These are phyloP conservation scores for Drosophila setifemur DNA, from an alignment of 1,140 invertebrate species.

Conservation along the genomic window DNA sequence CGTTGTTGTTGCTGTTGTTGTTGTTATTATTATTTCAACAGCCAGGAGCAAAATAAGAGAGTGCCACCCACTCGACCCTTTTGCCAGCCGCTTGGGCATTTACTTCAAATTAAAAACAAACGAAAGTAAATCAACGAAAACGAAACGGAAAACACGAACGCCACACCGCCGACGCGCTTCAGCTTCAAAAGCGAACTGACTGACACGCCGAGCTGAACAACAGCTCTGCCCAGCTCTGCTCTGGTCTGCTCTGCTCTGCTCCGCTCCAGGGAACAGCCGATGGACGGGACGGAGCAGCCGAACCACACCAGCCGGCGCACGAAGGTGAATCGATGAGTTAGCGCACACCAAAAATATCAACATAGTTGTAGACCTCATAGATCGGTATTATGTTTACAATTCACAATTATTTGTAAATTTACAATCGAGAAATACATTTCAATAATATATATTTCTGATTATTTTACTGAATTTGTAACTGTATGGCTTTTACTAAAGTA, in stretches of 20 bases:
- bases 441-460: no score
- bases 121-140: conserved; percentile 79
- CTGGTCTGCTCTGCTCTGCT: no score
- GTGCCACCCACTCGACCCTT: conserved; percentile 15
- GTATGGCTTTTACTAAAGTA: no score
- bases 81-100: conserved; percentile 28
- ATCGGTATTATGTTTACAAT: no score
- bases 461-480: no score
- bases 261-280: no score
- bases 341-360: no score
- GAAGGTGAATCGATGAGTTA: not conserved
- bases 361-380: no score
- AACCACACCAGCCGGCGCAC: not conserved
- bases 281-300: no score
- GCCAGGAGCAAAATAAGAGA: not conserved
- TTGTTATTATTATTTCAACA: not conserved
- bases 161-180: conserved; percentile 65
- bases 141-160: conserved; percentile 59
- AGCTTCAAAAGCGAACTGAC: conserved; percentile 37
- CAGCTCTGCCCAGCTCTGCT: no score
- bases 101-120: conserved; percentile 79
- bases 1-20: not conserved
- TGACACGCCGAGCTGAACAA: not conserved
- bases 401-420: no score
- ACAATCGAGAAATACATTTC: no score